Evolutionary conservation across 2,113 vertebrate species (phyloP).

Genomic region (Stigmatopora argus): DNA sequence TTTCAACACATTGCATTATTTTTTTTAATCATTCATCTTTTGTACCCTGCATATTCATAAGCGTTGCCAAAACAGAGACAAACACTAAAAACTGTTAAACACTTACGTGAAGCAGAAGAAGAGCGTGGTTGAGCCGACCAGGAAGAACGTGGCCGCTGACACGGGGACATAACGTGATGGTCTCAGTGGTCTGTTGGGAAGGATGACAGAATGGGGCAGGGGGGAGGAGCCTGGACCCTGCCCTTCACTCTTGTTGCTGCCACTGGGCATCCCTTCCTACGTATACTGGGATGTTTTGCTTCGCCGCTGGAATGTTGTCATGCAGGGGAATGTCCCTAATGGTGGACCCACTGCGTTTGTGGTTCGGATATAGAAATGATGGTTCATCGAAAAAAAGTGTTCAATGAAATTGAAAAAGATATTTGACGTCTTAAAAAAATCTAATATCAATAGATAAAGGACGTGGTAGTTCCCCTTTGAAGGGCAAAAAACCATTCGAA

Average conservation of each 20-base stretch:
- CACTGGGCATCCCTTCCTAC: slow-evolving; percentile 67
- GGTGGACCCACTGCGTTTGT: neutral
- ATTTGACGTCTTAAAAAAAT: neutral
- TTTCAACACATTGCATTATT: no score
- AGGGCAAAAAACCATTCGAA: neutral
- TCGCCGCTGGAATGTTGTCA: slow-evolving; percentile 13
- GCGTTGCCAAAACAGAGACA: no score
- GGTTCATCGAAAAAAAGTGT: neutral
- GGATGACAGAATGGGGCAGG: slow-evolving; percentile 71
- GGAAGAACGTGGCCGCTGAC: slow-evolving; percentile 89
- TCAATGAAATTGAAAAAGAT: neutral
- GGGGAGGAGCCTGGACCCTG: slow-evolving; percentile 69
- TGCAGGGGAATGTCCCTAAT: slow-evolving; percentile 12
- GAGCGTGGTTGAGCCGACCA: slow-evolving; percentile 93
- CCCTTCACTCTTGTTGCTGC: slow-evolving; percentile 66
- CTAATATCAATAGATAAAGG: neutral
- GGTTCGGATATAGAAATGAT: neutral
- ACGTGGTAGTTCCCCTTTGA: neutral
- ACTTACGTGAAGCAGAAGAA: slow-evolving; percentile 99
- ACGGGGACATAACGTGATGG: slow-evolving; percentile 93
- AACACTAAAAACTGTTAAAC: neutral
- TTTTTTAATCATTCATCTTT: no score
- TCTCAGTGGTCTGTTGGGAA: slow-evolving; percentile 62
- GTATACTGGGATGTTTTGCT: neutral
- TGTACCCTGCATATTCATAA: no score